These are phyloP conservation scores for Rhegmatorhina hoffmannsi DNA, from an alignment of 2,113 vertebrate species.

Conservation along the genomic window DNA sequence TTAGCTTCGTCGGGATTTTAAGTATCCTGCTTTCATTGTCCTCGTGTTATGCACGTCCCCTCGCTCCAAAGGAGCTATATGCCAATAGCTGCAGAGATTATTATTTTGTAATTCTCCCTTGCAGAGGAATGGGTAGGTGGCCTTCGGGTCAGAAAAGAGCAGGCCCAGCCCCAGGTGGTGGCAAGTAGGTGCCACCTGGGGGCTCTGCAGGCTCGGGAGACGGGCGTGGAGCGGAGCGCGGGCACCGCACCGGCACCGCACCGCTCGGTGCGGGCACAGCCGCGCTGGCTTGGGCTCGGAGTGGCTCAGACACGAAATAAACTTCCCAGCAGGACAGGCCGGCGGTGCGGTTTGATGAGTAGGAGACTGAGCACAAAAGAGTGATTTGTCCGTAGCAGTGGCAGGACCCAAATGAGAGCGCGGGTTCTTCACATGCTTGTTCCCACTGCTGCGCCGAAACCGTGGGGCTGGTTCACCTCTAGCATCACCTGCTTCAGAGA, in stretches of 20 bases:
- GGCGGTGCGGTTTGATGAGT: not conserved
- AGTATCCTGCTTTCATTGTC: not conserved
- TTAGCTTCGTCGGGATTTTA: not conserved
- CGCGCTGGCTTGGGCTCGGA: not conserved
- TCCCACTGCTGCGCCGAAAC: too few relatives aligned
- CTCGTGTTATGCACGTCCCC: not conserved
- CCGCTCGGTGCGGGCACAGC: not conserved
- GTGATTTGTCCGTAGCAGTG: not conserved
- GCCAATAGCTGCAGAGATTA: not conserved
- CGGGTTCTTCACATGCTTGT: not conserved
- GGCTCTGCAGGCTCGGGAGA: conserved; percentile 50
- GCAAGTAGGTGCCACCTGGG: conserved; percentile 40
- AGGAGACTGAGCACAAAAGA: not conserved
- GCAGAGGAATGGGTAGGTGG: not conserved
- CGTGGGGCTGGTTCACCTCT: not conserved
- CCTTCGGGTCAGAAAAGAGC: not conserved
- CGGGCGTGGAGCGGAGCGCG: not conserved
- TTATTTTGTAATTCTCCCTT: not conserved
- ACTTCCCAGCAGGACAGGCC: not conserved
- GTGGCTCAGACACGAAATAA: not conserved
- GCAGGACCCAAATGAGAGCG: not conserved
- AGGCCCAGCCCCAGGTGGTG: conserved; percentile 3
- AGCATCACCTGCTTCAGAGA: not conserved
- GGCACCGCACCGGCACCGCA: not conserved
- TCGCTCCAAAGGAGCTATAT: not conserved